A percentile compares a stretch with the other conserved stretches of the same genome.
phyloP scores from a whole-genome alignment of 2,113 vertebrate genomes.

The Ailurus styani region DNA sequence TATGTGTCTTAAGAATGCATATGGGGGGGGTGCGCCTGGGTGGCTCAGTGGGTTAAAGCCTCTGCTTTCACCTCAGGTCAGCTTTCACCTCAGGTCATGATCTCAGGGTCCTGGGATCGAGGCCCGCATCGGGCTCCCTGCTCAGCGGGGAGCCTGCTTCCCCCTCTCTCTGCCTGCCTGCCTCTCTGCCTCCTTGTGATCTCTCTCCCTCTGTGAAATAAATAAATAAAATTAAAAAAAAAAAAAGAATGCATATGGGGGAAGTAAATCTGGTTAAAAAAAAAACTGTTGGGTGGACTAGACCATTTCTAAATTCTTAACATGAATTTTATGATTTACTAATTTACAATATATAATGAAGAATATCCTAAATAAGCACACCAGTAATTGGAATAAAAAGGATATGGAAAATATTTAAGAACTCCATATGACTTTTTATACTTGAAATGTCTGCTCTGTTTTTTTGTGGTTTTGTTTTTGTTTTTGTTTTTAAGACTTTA shows the following conservation, averaged over 20 bases:
- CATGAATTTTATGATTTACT: not conserved
- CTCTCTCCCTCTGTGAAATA: too few species aligned
- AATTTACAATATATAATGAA: constrained; percentile 10
- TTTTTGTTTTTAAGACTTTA: too few species aligned
- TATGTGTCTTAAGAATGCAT: not conserved
- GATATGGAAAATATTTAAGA: not conserved
- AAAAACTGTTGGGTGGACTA: not conserved
- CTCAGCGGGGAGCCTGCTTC: too few species aligned
- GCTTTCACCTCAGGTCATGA: too few species aligned
- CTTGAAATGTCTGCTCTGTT: not conserved
- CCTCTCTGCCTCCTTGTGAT: too few species aligned
- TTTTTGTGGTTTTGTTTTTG: not conserved
- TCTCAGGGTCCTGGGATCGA: too few species aligned
- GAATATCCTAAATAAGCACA: not conserved
- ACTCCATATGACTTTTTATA: not conserved
- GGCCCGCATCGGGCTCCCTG: too few species aligned
- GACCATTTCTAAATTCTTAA: constrained; percentile 32
- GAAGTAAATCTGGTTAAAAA: not conserved
- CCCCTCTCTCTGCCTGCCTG: too few species aligned
- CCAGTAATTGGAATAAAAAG: not conserved
- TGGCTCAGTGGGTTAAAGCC: too few species aligned
- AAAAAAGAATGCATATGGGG: not conserved
- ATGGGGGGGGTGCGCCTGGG: too few species aligned
- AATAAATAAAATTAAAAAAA: too few species aligned
- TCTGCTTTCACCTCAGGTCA: too few species aligned